Evolutionary conservation across 2,113 vertebrate species (phyloP).

Genomic region (Morone chrysops): DNA sequence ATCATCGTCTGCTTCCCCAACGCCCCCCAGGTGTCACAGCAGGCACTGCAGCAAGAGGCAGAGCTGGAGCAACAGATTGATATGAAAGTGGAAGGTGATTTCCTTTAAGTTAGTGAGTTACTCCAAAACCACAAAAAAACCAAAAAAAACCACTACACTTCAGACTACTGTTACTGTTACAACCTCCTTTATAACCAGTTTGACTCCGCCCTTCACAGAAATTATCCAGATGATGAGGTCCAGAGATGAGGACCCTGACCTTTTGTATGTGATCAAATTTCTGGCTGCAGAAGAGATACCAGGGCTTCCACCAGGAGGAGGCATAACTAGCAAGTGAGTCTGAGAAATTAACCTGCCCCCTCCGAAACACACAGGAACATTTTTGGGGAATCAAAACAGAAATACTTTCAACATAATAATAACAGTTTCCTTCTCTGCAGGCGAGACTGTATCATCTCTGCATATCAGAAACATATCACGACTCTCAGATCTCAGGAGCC

Average conservation of each 20-base stretch:
- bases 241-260: slow-evolving; percentile 80
- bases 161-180: too few relatives aligned
- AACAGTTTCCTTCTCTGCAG: slow-evolving; percentile 56
- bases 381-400: neutral
- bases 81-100: slow-evolving; percentile 83
- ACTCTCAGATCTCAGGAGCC: slow-evolving; percentile 65
- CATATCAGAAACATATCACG: slow-evolving; percentile 82
- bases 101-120: neutral
- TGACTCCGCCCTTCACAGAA: slow-evolving; percentile 73
- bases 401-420: neutral
- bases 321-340: slow-evolving; percentile 88
- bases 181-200: neutral
- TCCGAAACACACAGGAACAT: neutral
- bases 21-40: slow-evolving; percentile 82
- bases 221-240: slow-evolving; percentile 77
- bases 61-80: slow-evolving; percentile 81
- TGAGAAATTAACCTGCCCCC: neutral
- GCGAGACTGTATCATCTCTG: slow-evolving; percentile 82
- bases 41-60: slow-evolving; percentile 83
- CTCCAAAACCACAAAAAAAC: neutral
- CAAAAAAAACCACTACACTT: neutral
- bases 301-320: slow-evolving; percentile 86
- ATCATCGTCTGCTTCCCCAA: slow-evolving; percentile 87
- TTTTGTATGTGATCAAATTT: slow-evolving; percentile 84
- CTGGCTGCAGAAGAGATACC: slow-evolving; percentile 83